These are phyloP conservation scores for Frankliniella intonsa DNA, from an alignment of 2,888 invertebrate genomes.

Conservation along the genomic window DNA sequence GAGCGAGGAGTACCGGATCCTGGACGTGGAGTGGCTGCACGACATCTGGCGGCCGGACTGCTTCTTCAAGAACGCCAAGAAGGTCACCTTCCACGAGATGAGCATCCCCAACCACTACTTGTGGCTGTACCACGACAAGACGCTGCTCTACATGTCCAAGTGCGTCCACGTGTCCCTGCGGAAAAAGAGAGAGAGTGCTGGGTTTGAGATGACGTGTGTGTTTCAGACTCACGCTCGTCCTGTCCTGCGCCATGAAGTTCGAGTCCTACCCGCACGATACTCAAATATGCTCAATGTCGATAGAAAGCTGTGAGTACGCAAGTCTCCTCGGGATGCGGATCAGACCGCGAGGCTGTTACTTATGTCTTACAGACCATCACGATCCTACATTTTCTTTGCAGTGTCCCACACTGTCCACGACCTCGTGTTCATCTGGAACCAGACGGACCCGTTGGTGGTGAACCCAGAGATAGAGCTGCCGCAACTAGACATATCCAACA, in stretches of 20 bases:
- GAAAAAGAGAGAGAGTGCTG: not conserved
- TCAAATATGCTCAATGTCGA: slow-evolving; percentile 90
- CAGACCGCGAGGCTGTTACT: slow-evolving; percentile 22
- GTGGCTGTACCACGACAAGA: slow-evolving; percentile 88
- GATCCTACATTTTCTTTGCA: slow-evolving; percentile 45
- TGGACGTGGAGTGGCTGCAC: slow-evolving; percentile 86
- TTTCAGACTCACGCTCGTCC: slow-evolving; percentile 75
- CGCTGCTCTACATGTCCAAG: slow-evolving; percentile 89
- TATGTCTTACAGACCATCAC: not conserved
- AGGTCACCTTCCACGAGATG: slow-evolving; percentile 90
- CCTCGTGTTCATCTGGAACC: slow-evolving; percentile 84
- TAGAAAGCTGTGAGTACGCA: slow-evolving; percentile 78
- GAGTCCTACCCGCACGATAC: slow-evolving; percentile 91
- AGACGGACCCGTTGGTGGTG: slow-evolving; percentile 79
- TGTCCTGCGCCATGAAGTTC: slow-evolving; percentile 93
- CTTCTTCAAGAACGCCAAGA: slow-evolving; percentile 91
- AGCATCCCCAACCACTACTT: slow-evolving; percentile 90
- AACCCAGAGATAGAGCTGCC: slow-evolving; percentile 85
- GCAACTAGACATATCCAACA: slow-evolving; percentile 79
- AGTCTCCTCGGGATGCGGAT: not conserved
- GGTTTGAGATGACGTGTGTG: slow-evolving; percentile 11
- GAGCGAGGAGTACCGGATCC: slow-evolving; percentile 85
- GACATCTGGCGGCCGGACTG: slow-evolving; percentile 90
- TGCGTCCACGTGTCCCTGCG: slow-evolving; percentile 47
- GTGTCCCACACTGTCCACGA: slow-evolving; percentile 88